Conservation (phyloP, 2,797 vertebrate species). For the Tragelaphus oryx region DNA sequence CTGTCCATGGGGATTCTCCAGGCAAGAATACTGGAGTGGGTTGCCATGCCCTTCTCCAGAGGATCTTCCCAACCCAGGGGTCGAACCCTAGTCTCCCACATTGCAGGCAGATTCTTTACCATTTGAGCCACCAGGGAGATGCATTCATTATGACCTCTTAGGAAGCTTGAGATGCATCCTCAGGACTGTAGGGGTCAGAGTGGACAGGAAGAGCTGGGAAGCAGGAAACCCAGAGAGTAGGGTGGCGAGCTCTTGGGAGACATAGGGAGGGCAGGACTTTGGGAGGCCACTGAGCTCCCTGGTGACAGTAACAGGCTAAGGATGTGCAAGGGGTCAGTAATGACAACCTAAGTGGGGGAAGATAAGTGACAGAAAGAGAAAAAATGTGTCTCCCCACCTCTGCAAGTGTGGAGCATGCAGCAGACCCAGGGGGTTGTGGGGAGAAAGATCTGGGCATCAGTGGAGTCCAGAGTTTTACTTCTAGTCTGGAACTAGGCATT, state of each 20-base stretch:
- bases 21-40: neutral
- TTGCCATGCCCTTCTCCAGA: neutral
- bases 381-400: neutral
- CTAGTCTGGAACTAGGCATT: neutral
- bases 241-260: neutral
- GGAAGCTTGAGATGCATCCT: neutral
- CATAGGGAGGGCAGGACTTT: neutral
- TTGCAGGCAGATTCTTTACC: neutral
- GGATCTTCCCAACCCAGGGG: neutral
- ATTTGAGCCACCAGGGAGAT: neutral
- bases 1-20: neutral
- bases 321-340: no score
- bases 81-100: neutral
- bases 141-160: neutral
- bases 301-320: neutral
- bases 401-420: accelerated
- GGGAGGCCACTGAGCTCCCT: neutral
- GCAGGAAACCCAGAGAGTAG: neutral
- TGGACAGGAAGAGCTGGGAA: neutral
- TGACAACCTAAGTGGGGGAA: neutral
- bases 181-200: neutral
- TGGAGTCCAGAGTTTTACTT: neutral
- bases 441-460: neutral
- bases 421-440: accelerated
- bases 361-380: neutral